Base-by-base conservation (phyloP, 2,888 invertebrate species). In the Mimumesa dahlbomi region DNA sequence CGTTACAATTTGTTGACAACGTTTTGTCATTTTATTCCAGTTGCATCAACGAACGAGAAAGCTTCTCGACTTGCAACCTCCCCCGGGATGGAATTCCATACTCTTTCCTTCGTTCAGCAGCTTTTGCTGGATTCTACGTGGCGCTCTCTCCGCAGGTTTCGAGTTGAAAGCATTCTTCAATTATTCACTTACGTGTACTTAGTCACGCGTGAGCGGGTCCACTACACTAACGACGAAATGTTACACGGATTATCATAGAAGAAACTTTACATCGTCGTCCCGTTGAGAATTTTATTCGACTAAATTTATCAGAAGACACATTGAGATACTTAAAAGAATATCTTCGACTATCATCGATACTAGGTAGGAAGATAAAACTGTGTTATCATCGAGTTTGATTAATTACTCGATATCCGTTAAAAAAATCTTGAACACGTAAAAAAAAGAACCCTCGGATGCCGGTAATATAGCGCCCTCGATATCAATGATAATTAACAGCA, bases 161-260 rank as follows among this genome's bases (percentile, higher is more conserved):
- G 50, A 78, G 85, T 81, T 85, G 82, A 85, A 84, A 85, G 85
- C 85, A 82, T 82, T 78, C 79, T 80, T 85, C 79, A 85, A 85
- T 85, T 85, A 85, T 85, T 85, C 85, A 85, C 84, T 85, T 85
- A 85, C 80, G 77, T 57, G 69, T 69, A 73, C 79, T 81, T 71
- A 75, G 78, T 73, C 67, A 75, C 67, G 81, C 79, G 69, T 67
- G 64, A 70, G 59, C 46, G 48, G 48, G 46, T 68, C 42, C 74
- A 40, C 2, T 25, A 48, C 34, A 40, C 19, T 43, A 29, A 34
- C 49, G 46, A 49, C 38, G 45, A 59, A n/a, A 13, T 16, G 13
- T 46, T 19, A 25, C 25, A 7, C 25, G 25, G 7, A 25, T 25
- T 25, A 3, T 25, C 25, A n/a, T n/a, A n/a, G n/a, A 7, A 25